Evolutionary conservation across 2,113 vertebrate genomes (phyloP).

Genomic region (Regulus satrapa): DNA sequence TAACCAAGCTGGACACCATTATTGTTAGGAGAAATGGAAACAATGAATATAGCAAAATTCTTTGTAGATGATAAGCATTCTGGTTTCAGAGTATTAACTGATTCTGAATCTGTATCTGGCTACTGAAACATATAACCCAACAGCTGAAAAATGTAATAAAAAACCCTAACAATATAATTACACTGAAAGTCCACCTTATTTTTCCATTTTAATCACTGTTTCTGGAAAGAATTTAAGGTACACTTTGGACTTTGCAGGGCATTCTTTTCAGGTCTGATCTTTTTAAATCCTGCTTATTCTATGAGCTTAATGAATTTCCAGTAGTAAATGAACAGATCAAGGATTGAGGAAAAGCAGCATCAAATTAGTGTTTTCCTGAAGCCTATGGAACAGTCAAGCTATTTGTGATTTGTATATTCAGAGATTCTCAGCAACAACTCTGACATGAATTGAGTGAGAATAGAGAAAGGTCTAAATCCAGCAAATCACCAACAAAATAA

Average conservation of each 20-base stretch:
- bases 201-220: background rate
- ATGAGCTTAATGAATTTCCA: background rate
- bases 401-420: background rate
- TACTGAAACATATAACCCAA: background rate
- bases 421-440: background rate
- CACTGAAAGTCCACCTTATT: background rate
- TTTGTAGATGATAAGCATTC: background rate
- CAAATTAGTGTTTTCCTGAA: background rate
- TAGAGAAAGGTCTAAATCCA: background rate
- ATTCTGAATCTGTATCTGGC: background rate
- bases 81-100: background rate
- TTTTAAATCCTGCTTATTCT: background rate
- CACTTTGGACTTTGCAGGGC: background rate
- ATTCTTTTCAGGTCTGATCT: background rate
- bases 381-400: background rate
- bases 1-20: background rate
- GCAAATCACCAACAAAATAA: background rate
- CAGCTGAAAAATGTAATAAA: background rate
- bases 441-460: background rate
- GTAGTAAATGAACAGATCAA: background rate
- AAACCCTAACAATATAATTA: background rate
- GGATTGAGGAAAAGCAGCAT: background rate
- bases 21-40: background rate
- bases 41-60: background rate
- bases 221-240: background rate